Evolutionary conservation across 2,888 invertebrate genomes (phyloP), one percentile per base, ranked within the genome.

Genomic region (Syrista parreyssii): DNA sequence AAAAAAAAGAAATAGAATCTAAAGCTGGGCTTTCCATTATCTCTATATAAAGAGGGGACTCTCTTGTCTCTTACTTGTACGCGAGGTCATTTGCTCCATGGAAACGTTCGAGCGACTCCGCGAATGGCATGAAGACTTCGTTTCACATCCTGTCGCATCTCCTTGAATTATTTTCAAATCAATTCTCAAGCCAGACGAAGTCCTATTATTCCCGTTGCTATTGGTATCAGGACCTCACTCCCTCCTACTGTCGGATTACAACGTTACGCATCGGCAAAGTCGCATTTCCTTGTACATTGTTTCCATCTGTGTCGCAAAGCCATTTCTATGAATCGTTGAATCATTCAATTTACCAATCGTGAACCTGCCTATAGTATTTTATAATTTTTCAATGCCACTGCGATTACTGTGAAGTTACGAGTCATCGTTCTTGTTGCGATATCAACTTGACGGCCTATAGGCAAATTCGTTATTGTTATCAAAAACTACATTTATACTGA

Each of bases 161-260:
- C 74, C 76, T 81, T 82, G 80, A 83, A 83, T 85, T 85, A 85
- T 83, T 84, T 85, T 84, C 80, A 77, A 82, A 86, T 84, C 84
- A 80, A 81, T 84, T 80, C 74, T 73, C 79, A 74, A 35, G 68
- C 75, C 55, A 75, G 75, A 55, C 79, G 76, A 76, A 83, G 77
- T 76, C 79, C 81, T 81, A 83, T 86, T 85, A 84, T 85, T 78
- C 76, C 75, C 79, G 76, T 81, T 83, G 80, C 82, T 86, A 80
- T 78, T 75, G 78, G 75, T 55, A 23, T 35, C 68, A n/a, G 32
- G 31, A n/a, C 68, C 72, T 76, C 36, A 76, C 76, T 72, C 69
- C 23, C 68, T 55, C 55, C 68, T 74, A 75, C 73, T 73, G 68
- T 68, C 55, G 55, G 34, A n/a, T 77, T 36, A 68, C 68, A 36